Conservation (phyloP, 2,888 invertebrate genomes). For the Chymomyza caudatula region DNA sequence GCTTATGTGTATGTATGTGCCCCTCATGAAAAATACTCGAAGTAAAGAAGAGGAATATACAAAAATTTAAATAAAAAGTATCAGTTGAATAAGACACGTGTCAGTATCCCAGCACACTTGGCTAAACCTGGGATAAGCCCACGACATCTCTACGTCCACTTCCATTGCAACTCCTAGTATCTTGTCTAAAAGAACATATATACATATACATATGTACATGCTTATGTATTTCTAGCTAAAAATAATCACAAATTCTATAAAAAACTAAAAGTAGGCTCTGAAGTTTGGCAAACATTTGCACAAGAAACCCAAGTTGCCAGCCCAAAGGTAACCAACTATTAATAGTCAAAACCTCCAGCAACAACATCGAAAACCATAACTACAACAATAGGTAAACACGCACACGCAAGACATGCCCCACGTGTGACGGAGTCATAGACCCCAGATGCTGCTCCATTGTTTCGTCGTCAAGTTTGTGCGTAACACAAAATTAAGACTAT, state of each 20-base stretch:
- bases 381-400: slow-evolving; percentile 9
- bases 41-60: not conserved
- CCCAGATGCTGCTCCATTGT: slow-evolving; percentile 6
- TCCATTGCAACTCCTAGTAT: not conserved
- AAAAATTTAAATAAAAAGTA: not conserved
- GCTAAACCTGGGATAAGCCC: not conserved
- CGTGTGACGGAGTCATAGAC: slow-evolving; percentile 29
- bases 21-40: not conserved
- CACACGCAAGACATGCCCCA: slow-evolving; percentile 22
- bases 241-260: not conserved
- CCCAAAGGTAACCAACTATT: slow-evolving; percentile 53
- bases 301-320: not conserved
- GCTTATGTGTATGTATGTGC: not conserved
- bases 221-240: not conserved
- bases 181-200: no score
- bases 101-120: not conserved
- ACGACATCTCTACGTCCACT: not conserved
- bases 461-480: not conserved
- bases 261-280: not conserved
- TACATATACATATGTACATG: not conserved
- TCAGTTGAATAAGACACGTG: not conserved
- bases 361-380: slow-evolving; percentile 13
- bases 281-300: not conserved
- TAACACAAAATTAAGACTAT: no score
- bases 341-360: slow-evolving; percentile 39